A percentile compares a stretch with the other conserved stretches of the same genome.
Evolutionary conservation across 2,888 invertebrate genomes (phyloP).

Genomic region (Luperina nickerlii): DNA sequence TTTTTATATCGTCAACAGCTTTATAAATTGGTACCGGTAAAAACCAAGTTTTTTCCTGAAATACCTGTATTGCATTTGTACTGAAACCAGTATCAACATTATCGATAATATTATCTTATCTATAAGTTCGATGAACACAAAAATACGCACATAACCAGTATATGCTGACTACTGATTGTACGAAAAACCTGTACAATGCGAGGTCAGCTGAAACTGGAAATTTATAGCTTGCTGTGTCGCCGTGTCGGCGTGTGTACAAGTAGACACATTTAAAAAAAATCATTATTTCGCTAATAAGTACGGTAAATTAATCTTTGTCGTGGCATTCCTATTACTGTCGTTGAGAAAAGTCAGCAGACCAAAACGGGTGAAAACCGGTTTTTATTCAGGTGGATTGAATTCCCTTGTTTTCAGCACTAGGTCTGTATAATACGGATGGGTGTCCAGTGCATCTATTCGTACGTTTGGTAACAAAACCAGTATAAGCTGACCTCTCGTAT

Average conservation of each 20-base stretch:
- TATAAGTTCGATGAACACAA: constrained; percentile 43
- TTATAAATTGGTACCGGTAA: not conserved
- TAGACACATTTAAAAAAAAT: not conserved
- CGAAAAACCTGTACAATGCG: too few relatives aligned
- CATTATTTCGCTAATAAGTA: constrained; percentile 1
- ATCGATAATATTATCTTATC: constrained; percentile 32
- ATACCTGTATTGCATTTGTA: not conserved
- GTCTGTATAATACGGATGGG: constrained; percentile 3
- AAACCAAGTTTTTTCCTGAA: not conserved
- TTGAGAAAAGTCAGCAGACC: constrained; percentile 19
- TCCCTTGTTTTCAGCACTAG: not conserved
- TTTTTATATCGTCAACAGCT: not conserved
- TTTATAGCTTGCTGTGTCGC: too few relatives aligned
- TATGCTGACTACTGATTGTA: too few relatives aligned
- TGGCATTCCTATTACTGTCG: not conserved
- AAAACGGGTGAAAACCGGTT: constrained; percentile 15
- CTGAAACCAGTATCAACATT: constrained; percentile 17
- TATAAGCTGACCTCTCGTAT: too few relatives aligned
- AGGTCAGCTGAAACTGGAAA: too few relatives aligned
- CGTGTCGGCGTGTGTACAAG: not conserved
- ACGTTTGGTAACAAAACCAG: not conserved
- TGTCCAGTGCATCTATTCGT: not conserved
- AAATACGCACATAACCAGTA: not conserved
- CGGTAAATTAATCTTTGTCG: constrained; percentile 22
- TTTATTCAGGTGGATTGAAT: constrained; percentile 7